Conservation (phyloP, 1,140 invertebrate genomes). For the Lutraria rhynchaena region DNA sequence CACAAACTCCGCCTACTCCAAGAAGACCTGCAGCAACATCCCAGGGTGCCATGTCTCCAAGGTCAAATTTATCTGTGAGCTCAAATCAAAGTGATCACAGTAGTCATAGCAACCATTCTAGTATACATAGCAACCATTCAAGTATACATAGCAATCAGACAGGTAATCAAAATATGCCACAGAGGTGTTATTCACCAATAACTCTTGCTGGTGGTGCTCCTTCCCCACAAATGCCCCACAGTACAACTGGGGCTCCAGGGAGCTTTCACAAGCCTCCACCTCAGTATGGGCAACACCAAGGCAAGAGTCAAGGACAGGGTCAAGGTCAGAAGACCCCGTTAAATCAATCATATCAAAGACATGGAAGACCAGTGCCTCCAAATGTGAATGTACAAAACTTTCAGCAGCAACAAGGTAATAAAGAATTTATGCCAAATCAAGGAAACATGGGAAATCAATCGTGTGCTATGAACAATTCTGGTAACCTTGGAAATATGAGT, state of each 20-base stretch:
- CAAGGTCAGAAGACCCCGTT: slow-evolving; percentile 35
- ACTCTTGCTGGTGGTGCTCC: slow-evolving; percentile 47
- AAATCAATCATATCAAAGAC: slow-evolving; percentile 59
- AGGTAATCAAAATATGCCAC: slow-evolving; percentile 58
- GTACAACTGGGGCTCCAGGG: slow-evolving; percentile 41
- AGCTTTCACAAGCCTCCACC: slow-evolving; percentile 48
- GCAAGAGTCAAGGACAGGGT: slow-evolving; percentile 27
- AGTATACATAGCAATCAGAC: slow-evolving; percentile 61
- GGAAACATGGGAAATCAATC: slow-evolving; percentile 62
- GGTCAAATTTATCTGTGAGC: slow-evolving; percentile 55
- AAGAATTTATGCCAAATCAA: slow-evolving; percentile 46
- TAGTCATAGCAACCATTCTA: slow-evolving; percentile 42
- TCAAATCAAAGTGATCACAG: slow-evolving; percentile 59
- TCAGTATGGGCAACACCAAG: slow-evolving; percentile 53
- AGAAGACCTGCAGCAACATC: slow-evolving; percentile 67
- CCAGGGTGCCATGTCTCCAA: slow-evolving; percentile 68
- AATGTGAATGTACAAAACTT: slow-evolving; percentile 78
- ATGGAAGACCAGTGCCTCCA: slow-evolving; percentile 73
- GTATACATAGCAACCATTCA: slow-evolving; percentile 49
- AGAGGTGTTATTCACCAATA: slow-evolving; percentile 40
- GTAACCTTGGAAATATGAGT: slow-evolving; percentile 54
- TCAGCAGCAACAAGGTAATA: slow-evolving; percentile 62
- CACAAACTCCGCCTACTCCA: slow-evolving; percentile 71
- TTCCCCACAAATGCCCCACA: slow-evolving; percentile 54
- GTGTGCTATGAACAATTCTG: slow-evolving; percentile 63